Base-by-base conservation (phyloP, 2,888 invertebrate species). In the Empis livida region DNA sequence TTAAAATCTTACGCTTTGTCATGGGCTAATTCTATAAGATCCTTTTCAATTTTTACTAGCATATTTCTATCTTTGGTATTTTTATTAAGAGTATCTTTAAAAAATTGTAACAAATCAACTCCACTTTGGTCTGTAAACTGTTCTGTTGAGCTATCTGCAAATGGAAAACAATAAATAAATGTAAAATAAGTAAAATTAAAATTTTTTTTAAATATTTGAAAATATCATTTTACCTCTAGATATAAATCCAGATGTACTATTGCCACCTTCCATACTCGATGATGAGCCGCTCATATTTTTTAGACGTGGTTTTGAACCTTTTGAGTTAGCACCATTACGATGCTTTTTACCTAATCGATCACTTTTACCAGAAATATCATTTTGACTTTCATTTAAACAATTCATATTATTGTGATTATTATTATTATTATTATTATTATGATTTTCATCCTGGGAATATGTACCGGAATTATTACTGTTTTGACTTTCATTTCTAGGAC, bases 31-130 rank as follows among this genome's bases (percentile, higher is more conserved):
- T 78, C 79, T 58, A 84, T 79, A 52, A 96, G 73, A 59, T 94
- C 92, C 60, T 83, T 82, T 71, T 96, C 95, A 41, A 95, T 84
- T 64, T 84, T 83, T 49, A 95, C 72, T 57, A 96, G 72, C 49
- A 90, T 80, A 56, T 82, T 77, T 41, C 93, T 76, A 68, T 96
- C 95, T 61, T 91, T 87, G 35, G 82, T 78, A 67, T 88, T 92
- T 65, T 90, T 88, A 68, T 93, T 91, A 46, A 96, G 73, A 1
- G 94, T 94, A 54, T 89, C 88, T 51, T 83, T 82, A 51, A 96
- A 86, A 67, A 96, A 96, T 53, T 80, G 78, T 54, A 89, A 82
- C 53, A 95, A 71, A 64, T 96, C 91, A 4, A 83, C 80, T 37
- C 86, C 87, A 46, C 66, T 68, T 45, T 80, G 80, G 64, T 88